Percentiles rank a stretch among this genome's conserved stretches.
These are phyloP conservation scores for Vidua macroura DNA, from an alignment of 2,113 vertebrate species.

Conservation along the genomic window DNA sequence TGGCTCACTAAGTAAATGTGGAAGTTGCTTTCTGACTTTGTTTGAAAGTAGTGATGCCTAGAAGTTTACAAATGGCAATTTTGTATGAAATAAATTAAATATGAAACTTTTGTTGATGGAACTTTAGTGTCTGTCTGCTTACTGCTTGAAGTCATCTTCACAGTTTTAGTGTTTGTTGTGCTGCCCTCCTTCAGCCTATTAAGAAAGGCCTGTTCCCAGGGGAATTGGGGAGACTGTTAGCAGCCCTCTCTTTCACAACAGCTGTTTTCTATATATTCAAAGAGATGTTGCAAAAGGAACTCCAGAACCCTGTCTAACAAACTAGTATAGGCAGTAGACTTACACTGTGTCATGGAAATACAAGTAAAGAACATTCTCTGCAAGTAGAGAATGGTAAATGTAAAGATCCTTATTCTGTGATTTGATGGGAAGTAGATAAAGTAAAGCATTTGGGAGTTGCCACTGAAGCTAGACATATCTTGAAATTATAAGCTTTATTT, in stretches of 20 bases:
- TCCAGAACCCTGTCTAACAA: background rate
- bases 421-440: background rate
- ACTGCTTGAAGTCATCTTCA: slow-evolving; percentile 53
- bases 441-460: background rate
- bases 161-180: background rate
- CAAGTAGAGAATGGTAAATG: background rate
- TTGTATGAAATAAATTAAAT: slow-evolving; percentile 73
- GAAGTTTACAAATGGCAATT: slow-evolving; percentile 52
- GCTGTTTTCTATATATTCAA: background rate
- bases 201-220: background rate
- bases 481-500: background rate
- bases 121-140: slow-evolving; percentile 67
- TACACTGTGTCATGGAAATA: background rate
- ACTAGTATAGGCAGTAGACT: background rate
- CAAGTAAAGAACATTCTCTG: background rate
- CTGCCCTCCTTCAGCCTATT: background rate
- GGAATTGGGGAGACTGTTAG: background rate
- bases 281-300: background rate
- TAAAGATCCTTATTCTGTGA: background rate
- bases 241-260: background rate
- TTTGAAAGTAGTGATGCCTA: slow-evolving; percentile 59
- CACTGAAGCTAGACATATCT: background rate
- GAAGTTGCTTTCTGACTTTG: slow-evolving; percentile 62
- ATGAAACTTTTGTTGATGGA: slow-evolving; percentile 61
- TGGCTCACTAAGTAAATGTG: slow-evolving; percentile 55